Percentiles rank a stretch among this genome's conserved stretches.
phyloP scores from a whole-genome alignment of 2,888 invertebrate species.

The Macrophya annulata region DNA sequence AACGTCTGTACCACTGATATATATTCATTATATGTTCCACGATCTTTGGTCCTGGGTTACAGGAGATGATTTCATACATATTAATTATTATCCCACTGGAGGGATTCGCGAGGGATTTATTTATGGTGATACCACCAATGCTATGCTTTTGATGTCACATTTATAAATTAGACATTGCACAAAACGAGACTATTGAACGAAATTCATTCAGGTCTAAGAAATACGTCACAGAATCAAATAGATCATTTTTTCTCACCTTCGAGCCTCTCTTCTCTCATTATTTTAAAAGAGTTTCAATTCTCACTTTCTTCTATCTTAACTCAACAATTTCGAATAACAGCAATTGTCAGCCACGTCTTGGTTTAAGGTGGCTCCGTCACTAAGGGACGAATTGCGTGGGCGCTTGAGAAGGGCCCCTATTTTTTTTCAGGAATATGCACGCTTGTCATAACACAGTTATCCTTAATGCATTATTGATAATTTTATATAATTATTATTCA shows the following conservation, averaged over 20 bases:
- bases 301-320: neutral
- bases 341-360: neutral
- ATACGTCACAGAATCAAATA: neutral
- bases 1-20: slow-evolving; percentile 15
- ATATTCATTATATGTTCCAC: slow-evolving; percentile 13
- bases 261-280: neutral
- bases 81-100: neutral
- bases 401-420: too few species aligned
- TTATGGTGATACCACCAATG: neutral
- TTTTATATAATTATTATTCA: too few species aligned
- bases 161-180: neutral
- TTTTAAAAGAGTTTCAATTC: neutral
- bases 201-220: neutral
- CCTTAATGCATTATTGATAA: too few species aligned
- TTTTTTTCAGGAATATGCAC: too few species aligned
- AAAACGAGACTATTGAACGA: neutral
- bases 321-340: neutral
- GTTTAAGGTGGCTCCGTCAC: neutral
- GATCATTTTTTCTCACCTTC: neutral
- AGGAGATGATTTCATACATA: neutral
- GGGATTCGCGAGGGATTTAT: neutral
- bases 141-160: neutral
- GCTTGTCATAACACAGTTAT: too few species aligned
- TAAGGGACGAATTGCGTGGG: too few species aligned
- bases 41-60: neutral